Evolutionary conservation across 2,113 vertebrate species (phyloP), one percentile per base, ranked within the genome.

Genomic region (Oreamnos americanus): DNA sequence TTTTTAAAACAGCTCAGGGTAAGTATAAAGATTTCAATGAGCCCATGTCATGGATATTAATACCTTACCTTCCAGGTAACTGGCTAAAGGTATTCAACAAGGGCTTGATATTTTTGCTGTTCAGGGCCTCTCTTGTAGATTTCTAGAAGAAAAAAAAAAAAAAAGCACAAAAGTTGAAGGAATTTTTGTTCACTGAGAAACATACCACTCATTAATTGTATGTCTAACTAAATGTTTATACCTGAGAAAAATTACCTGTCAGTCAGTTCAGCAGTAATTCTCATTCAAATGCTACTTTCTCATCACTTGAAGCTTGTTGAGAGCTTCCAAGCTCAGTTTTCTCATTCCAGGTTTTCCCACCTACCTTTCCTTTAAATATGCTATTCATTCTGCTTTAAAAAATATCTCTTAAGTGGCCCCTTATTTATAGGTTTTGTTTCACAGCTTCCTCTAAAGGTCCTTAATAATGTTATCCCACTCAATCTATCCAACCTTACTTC

Each of bases 41-140:
- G 23, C 1, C 89, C 4, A 26, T 85, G 87, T 67, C 12, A 91
- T 1, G 39, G 43, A 45, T 94, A 78, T 2, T 1, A 60, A 98
- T 14, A 51, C 12, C 99, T 99, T 98, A 99, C 99, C 99, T 99
- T 17, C 99, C 99, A 86, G 99, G 98, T 95, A 99, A 99, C 96
- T 99, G 99, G 94, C 99, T 99, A 96, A 99, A 99, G 1, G 99
- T 98, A 3, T 90, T 99, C 93, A 99, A 93, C 79, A 99, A 96
- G 0, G 99, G 99, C 97, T 99, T 99, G 98, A 99, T 99, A 96
- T 90, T 99, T 98, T 99, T 99, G 67, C 96, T 98, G 79, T 98
- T 98, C 51, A 99, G 98, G 21, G 99, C 99, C 30, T 99, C 99
- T 98, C 98, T 99, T 67, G 99, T 99, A 78, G 99, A 99, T 1